Base-by-base conservation (phyloP, 2,113 vertebrate genomes). In the Poicephalus gulielmi region DNA sequence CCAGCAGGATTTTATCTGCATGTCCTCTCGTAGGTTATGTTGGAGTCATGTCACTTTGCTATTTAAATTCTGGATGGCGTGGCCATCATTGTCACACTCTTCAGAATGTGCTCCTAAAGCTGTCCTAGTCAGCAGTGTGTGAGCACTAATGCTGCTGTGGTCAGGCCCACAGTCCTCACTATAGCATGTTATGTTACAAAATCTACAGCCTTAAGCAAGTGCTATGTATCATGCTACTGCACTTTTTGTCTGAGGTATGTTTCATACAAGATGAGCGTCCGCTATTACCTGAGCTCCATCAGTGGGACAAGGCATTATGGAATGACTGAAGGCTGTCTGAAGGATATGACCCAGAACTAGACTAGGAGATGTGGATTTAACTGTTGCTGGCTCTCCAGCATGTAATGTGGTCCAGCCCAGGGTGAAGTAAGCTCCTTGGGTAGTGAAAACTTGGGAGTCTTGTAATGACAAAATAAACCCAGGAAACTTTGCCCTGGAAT, bases 211-310 rank as follows among this genome's bases (percentile, higher is more conserved):
- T 14, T 20, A 23, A 23, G 20, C 17, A 2, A 4, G 41, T 22
- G 28, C 70, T 41, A 0, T 1, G 6, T 44, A 7, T 20, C 8
- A 3, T 2, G 5, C 23, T 11, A 16, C 31, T 84, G 57, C 74
- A 60, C 2, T 25, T 52, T 13, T 0, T 31, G 5, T 3, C 78
- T 39, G 69, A 3, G 5, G 5, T 19, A 8, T 20, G 39, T 2
- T n/a, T 17, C 7, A 13, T 0, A 4, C 1, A 7, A 17, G 30
- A 7, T 16, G 27, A 84, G 44, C 12, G 7, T 23, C 27, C 16
- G 4, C 25, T 24, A 0, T 3, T 8, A 8, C 20, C 22, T 30
- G 25, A 23, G 31, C 6, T 9, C 37, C 2, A 2, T 1, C 1
- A 18, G 13, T 7, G 46, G 41, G 41, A 10, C 18, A n/a, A 27